Evolutionary conservation across 2,888 invertebrate genomes (phyloP), one percentile per base, ranked within the genome.

Genomic region (Ectemnius lituratus): DNA sequence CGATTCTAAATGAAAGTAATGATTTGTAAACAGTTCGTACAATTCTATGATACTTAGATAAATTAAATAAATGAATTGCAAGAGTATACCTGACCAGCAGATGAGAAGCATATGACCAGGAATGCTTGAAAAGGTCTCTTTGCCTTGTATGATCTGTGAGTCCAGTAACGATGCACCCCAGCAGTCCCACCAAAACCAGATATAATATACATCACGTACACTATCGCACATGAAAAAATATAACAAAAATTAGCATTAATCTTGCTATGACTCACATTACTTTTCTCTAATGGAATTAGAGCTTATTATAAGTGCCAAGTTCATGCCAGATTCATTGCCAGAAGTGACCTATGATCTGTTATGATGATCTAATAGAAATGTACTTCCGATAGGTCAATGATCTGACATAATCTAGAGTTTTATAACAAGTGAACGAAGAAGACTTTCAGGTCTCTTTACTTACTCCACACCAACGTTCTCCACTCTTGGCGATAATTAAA

Each of bases 131-230:
- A 47, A 2, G 47, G 47, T 4, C n/a, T 47, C 6, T 2, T 47
- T n/a, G 47, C 47, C n/a, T 47, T 47, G 47, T 47, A 47, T 1
- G 94, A 92, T 78, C 93, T 92, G 87, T 95, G 95, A 45, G 93
- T 93, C 94, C 94, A 95, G 64, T 92, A 92, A 47, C 95, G 92
- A 88, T 95, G 95, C 0, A 91, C 95, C 14, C 95, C 95, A 0
- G 92, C 95, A 0, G 95, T 95, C 6, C 95, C 93, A 3, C 95
- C 94, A 78, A 95, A 94, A 13, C 94, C 95, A 28, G 93, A 92
- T 8, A 93, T 70, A 37, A 91, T 89, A 23, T 91, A 94, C 94
- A 87, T 45, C 1, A 67, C 1, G 1, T 13, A 4, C 0, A 59
- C 69, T 73, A 56, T 16, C 3, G 23, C 23, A 23, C 3, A 60